phyloP scores from a whole-genome alignment of 2,888 invertebrate genomes.

The Orthonychiurus folsomi region DNA sequence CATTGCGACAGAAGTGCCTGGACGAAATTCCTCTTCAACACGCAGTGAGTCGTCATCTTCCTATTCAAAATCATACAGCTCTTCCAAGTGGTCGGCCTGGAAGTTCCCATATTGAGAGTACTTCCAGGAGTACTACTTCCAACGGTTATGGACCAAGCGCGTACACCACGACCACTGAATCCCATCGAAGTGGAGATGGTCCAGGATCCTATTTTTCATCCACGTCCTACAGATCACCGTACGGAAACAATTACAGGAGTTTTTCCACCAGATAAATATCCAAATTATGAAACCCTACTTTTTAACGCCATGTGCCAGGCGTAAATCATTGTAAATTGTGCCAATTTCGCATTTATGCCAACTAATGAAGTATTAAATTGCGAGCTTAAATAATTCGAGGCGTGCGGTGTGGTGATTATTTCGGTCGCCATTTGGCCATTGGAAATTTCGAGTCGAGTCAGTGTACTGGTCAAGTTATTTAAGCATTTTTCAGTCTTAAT shows the following conservation, averaged over 20 bases:
- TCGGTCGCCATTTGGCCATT: too few species aligned
- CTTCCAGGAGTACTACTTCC: neutral
- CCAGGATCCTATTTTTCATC: constrained; percentile 11
- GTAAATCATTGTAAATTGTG: too few species aligned
- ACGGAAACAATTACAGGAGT: constrained; percentile 13
- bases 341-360: too few species aligned
- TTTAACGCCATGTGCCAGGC: too few species aligned
- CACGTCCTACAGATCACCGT: constrained; percentile 10
- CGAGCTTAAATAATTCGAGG: too few species aligned
- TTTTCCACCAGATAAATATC: constrained; percentile 9
- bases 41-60: constrained; percentile 1
- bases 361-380: too few species aligned
- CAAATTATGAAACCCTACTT: neutral
- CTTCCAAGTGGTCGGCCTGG: neutral
- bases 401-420: too few species aligned
- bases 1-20: constrained; percentile 5
- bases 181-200: constrained; percentile 1
- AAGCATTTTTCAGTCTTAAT: too few species aligned
- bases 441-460: too few species aligned
- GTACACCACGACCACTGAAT: neutral
- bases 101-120: neutral
- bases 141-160: constrained; percentile 7
- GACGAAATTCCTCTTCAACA: neutral
- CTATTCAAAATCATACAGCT: constrained; percentile 7
- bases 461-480: too few species aligned